Evolutionary conservation across 1,140 invertebrate species (phyloP).

Genomic region (Musca vetustissima): DNA sequence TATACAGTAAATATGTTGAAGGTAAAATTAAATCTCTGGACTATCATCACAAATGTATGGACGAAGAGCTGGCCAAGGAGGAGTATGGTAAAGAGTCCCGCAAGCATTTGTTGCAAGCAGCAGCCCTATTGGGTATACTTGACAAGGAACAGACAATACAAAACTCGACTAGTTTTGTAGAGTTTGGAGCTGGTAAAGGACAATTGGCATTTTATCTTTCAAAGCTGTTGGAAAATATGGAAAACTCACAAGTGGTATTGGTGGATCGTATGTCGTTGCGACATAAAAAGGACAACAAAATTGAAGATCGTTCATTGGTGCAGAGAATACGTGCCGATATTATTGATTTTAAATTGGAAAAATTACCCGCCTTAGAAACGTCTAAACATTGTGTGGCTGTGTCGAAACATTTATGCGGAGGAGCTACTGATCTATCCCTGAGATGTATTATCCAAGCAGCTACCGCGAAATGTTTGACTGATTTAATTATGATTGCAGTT

Average conservation of each 20-base stretch:
- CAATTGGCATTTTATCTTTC: constrained; percentile 72
- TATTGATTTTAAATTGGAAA: constrained; percentile 68
- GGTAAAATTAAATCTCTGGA: constrained; percentile 56
- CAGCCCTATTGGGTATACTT: constrained; percentile 68
- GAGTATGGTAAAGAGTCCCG: constrained; percentile 65
- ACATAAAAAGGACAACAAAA: constrained; percentile 78
- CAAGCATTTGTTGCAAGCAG: constrained; percentile 72
- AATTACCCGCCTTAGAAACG: constrained; percentile 59
- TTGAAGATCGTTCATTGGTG: constrained; percentile 59
- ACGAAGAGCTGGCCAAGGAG: constrained; percentile 63
- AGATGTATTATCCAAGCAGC: constrained; percentile 58
- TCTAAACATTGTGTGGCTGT: constrained; percentile 65
- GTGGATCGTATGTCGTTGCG: constrained; percentile 76
- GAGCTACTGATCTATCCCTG: constrained; percentile 75
- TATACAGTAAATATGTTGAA: constrained; percentile 54
- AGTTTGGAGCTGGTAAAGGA: constrained; percentile 89
- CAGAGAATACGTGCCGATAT: constrained; percentile 72
- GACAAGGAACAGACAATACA: constrained; percentile 60
- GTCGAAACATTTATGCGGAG: constrained; percentile 86
- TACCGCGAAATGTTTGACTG: constrained; percentile 35
- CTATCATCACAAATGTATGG: constrained; percentile 58
- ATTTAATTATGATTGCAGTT: constrained; percentile 74
- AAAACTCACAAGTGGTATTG: constrained; percentile 64
- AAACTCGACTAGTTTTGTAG: constrained; percentile 71
- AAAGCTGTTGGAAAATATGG: constrained; percentile 58